Conservation (phyloP, 2,888 invertebrate species). For the Steinernema hermaphroditum region DNA sequence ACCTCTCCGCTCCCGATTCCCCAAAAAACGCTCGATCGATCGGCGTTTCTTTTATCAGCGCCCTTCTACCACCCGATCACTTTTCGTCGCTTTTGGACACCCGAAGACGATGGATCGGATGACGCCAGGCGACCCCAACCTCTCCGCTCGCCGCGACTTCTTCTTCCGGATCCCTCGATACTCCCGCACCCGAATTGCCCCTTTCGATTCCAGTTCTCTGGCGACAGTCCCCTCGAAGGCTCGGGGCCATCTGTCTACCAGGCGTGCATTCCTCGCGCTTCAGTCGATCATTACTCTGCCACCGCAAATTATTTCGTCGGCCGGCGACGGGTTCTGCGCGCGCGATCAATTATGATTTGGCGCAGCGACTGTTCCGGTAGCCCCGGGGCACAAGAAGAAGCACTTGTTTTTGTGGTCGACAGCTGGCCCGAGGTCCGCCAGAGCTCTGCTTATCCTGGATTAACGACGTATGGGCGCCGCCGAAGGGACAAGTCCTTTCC, state of each 20-base stretch:
- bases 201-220: not conserved
- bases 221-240: too few species aligned
- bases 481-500: not conserved
- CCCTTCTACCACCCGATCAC: not conserved
- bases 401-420: conserved; percentile 27
- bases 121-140: too few species aligned
- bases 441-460: conserved; percentile 23
- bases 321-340: not conserved
- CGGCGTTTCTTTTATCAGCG: not conserved
- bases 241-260: not conserved
- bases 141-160: too few species aligned
- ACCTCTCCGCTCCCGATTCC: not conserved
- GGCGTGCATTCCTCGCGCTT: not conserved
- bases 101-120: conserved; percentile 1
- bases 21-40: conserved; percentile 20
- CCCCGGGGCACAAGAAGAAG: not conserved
- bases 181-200: not conserved
- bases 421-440: conserved; percentile 12
- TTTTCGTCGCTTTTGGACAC: not conserved
- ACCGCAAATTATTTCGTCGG: not conserved
- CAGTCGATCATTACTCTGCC: not conserved
- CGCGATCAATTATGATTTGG: conserved; percentile 28
- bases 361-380: conserved; percentile 28
- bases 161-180: not conserved
- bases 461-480: not conserved